Evolutionary conservation across 2,113 vertebrate species (phyloP).

Genomic region (Chaetodon auriga): DNA sequence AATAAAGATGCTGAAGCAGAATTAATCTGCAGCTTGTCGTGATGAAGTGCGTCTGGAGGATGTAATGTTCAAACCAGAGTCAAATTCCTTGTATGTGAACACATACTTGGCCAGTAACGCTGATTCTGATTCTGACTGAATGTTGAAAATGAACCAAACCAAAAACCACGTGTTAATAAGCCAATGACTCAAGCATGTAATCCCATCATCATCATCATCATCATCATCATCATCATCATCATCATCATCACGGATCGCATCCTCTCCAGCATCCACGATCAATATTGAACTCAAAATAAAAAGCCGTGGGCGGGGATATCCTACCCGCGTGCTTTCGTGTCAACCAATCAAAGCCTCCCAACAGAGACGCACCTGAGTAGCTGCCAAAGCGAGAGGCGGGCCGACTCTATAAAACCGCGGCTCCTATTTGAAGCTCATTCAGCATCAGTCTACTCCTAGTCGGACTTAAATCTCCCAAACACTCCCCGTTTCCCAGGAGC

Average conservation of each 20-base stretch:
- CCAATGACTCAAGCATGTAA: conserved; percentile 34
- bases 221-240: conserved; percentile 37
- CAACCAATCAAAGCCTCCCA: conserved; percentile 84
- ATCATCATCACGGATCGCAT: conserved; percentile 1
- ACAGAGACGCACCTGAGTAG: conserved; percentile 91
- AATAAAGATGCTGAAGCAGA: background rate
- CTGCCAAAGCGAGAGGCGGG: conserved; percentile 85
- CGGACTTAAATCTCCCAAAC: background rate
- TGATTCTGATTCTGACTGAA: too few species aligned
- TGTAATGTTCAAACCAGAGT: too few species aligned
- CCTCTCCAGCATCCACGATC: background rate
- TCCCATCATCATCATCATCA: conserved; percentile 35
- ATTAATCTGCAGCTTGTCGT: background rate
- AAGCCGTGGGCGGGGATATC: conserved; percentile 53
- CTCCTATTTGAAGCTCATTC: conserved; percentile 3
- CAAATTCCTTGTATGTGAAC: too few species aligned
- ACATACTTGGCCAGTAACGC: too few species aligned
- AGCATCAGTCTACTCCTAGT: background rate
- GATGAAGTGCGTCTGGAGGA: background rate
- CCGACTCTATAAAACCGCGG: conserved; percentile 83
- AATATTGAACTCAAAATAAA: conserved; percentile 4
- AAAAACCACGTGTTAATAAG: background rate
- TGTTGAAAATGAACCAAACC: background rate
- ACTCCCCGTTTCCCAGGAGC: conserved; percentile 4
- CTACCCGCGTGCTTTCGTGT: conserved; percentile 4